Percentiles rank a stretch among this genome's conserved stretches.
These are phyloP conservation scores for Platorchestia sp. DNA, from an alignment of 1,140 invertebrate genomes.

Conservation along the genomic window DNA sequence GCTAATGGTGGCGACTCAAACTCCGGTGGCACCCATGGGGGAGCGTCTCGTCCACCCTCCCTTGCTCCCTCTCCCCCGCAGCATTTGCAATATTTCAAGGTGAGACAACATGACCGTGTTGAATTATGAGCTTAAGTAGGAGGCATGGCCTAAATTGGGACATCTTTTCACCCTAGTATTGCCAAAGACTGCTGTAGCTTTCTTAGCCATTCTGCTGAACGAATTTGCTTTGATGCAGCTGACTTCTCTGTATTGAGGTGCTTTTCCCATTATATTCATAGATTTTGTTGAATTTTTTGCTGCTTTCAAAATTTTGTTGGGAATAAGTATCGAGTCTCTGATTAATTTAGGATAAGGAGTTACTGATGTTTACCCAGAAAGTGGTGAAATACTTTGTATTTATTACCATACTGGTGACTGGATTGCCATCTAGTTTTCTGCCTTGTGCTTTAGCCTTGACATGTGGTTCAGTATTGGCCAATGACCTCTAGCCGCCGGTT, in stretches of 20 bases:
- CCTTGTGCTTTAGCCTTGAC: no score
- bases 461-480: no score
- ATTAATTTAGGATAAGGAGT: no score
- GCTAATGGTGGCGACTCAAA: slow-evolving; percentile 26
- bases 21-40: neutral
- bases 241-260: neutral
- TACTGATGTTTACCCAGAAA: neutral
- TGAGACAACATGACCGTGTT: neutral
- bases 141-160: neutral
- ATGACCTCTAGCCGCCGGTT: no score
- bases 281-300: neutral
- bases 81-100: slow-evolving; percentile 47
- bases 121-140: neutral
- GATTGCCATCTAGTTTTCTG: no score
- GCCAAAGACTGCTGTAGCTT: neutral
- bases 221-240: neutral
- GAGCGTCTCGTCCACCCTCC: slow-evolving; percentile 6
- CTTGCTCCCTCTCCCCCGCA: slow-evolving; percentile 29
- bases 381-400: neutral
- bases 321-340: neutral
- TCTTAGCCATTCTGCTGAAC: neutral
- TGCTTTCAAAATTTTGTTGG: neutral
- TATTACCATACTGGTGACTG: no score
- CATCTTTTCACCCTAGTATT: no score
- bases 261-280: neutral